Evolutionary conservation across 1,140 invertebrate species (phyloP).

Genomic region (Pseudomyrmex gracilis): DNA sequence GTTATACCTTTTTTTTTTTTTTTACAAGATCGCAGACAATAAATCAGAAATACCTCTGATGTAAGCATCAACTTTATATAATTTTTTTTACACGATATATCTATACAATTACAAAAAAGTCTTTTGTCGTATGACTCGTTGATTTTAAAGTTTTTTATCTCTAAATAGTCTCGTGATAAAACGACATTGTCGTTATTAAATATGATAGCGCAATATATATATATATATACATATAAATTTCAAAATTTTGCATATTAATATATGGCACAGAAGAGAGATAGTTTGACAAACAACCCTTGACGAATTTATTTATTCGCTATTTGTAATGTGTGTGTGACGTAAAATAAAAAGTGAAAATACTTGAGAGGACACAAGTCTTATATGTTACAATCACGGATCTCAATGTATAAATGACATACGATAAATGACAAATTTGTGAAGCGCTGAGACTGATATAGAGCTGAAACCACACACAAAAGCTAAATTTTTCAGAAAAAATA

Average conservation of each 20-base stretch:
- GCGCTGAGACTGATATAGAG: constrained; percentile 24
- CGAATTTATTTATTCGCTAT: constrained; percentile 59
- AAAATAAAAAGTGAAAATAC: constrained; percentile 28
- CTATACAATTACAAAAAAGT: constrained; percentile 77
- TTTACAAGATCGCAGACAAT: constrained; percentile 64
- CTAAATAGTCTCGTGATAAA: constrained; percentile 51
- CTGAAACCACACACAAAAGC: neutral
- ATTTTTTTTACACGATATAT: constrained; percentile 71
- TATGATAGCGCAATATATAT: constrained; percentile 9
- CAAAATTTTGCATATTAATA: constrained; percentile 71
- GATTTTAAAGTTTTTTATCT: constrained; percentile 58
- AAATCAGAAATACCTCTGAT: constrained; percentile 57
- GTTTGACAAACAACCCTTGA: constrained; percentile 52
- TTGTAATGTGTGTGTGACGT: neutral
- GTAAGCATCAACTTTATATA: constrained; percentile 72
- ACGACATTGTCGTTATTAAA: constrained; percentile 33
- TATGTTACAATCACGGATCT: constrained; percentile 20
- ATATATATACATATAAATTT: constrained; percentile 44
- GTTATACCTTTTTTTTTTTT: constrained; percentile 44
- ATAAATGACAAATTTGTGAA: constrained; percentile 2
- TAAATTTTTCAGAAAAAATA: neutral
- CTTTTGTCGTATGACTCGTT: constrained; percentile 53
- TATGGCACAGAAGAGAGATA: constrained; percentile 79
- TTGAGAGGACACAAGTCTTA: neutral
- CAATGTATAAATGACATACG: neutral